Percentiles rank a stretch among this genome's conserved stretches.
Evolutionary conservation across 2,888 invertebrate species (phyloP).

Genomic region (Congeria kusceri): DNA sequence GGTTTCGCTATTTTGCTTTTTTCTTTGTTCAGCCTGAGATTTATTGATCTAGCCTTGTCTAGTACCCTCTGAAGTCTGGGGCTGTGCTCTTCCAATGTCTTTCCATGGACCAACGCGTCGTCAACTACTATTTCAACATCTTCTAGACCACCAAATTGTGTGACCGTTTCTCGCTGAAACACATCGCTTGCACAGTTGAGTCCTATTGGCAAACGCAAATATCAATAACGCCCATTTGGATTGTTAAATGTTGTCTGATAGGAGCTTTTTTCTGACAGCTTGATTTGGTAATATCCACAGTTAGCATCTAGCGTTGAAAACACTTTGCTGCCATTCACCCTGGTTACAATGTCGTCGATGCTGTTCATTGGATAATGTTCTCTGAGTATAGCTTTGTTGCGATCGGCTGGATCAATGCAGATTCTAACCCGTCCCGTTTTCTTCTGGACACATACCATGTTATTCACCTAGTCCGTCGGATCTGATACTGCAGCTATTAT

Average conservation of each 20-base stretch:
- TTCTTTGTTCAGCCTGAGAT: conserved; percentile 44
- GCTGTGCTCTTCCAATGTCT: conserved; percentile 43
- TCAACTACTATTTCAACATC: conserved; percentile 30
- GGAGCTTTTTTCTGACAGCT: conserved; percentile 46
- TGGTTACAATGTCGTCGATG: conserved; percentile 21
- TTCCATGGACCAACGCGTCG: conserved; percentile 48
- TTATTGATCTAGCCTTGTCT: conserved; percentile 14
- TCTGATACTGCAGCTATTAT: no score
- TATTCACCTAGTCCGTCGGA: not conserved
- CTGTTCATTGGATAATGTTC: conserved; percentile 33
- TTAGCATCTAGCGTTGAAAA: conserved; percentile 61
- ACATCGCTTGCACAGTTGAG: conserved; percentile 48
- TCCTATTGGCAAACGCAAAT: conserved; percentile 51
- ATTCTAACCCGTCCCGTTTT: conserved; percentile 25
- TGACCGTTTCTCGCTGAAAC: conserved; percentile 28
- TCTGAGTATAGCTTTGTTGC: conserved; percentile 11
- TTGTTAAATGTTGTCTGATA: conserved; percentile 54
- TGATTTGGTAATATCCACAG: conserved; percentile 61
- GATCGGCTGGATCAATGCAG: conserved; percentile 25
- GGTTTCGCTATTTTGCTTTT: conserved; percentile 1
- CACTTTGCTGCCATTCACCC: conserved; percentile 32
- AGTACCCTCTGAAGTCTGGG: conserved; percentile 32
- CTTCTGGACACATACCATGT: not conserved
- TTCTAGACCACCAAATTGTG: conserved; percentile 11
- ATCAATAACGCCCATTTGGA: conserved; percentile 57